These are phyloP conservation scores for Leptodactylus fuscus DNA, from an alignment of 2,113 vertebrate genomes.

Conservation along the genomic window DNA sequence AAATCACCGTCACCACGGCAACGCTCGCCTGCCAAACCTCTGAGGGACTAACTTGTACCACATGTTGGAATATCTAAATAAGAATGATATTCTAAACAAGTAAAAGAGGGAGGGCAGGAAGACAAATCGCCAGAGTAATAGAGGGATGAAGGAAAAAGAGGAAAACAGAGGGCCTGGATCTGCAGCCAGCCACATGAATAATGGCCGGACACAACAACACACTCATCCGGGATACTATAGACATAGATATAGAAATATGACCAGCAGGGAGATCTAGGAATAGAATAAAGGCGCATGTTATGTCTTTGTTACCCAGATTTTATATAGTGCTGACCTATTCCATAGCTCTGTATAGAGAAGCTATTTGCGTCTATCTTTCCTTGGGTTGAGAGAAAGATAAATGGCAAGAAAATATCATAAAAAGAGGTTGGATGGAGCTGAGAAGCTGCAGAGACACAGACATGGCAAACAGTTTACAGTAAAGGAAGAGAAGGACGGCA, in stretches of 20 bases:
- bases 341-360: not conserved
- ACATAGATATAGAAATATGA: not conserved
- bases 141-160: conserved; percentile 52
- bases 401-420: not conserved
- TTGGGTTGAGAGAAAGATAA: not conserved
- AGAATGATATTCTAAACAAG: conserved; percentile 61
- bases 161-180: conserved; percentile 20
- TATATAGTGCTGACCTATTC: not conserved
- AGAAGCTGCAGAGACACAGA: not conserved
- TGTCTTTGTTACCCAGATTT: too few relatives aligned
- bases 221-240: not conserved
- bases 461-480: conserved; percentile 40
- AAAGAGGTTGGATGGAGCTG: not conserved
- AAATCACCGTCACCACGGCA: conserved; percentile 58
- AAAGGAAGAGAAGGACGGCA: not conserved
- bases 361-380: not conserved
- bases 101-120: conserved; percentile 38
- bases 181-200: not conserved
- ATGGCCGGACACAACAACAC: not conserved
- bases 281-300: not conserved
- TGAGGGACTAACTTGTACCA: conserved; percentile 60
- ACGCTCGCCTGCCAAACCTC: conserved; percentile 60
- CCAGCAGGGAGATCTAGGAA: not conserved
- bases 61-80: conserved; percentile 60
- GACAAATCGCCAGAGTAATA: conserved; percentile 12